Base-by-base conservation (phyloP, 2,888 invertebrate genomes). In the Dexiosoma caninum region DNA sequence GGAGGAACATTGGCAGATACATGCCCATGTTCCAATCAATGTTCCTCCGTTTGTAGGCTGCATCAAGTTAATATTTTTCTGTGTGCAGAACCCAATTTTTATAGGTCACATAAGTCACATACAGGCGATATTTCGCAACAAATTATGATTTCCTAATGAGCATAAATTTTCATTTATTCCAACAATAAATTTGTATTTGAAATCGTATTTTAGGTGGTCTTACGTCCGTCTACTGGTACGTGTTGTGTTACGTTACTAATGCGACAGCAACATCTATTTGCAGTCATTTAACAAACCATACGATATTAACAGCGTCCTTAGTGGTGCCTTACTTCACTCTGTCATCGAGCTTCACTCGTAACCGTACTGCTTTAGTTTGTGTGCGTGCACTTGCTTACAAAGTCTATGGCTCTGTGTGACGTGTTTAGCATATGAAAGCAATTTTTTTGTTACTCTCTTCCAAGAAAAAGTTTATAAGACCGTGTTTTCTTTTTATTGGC, bases 381-480 rank as follows among this genome's bases (percentile, higher is more conserved):
- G 46, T 64, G 64, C 51, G 30, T 62, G 46, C 71, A 71, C 51
- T 71, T 64, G 57, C 59, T 64, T 70, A 64, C 37, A 62, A 42
- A 40, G 37, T 30, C 12, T n/a, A n/a, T n/a, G n/a, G n/a, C n/a
- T 12, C 42, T 66, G 42, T 32, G 57, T 60, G 35, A 66, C 72
- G 72, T 72, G 78, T 72, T 78, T 78, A 72, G 78, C 78, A 78
- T 72, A 72, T 27, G 60, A 60, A 59, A 44, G 12, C 1, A 64
- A 35, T 67, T 42, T 55, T 32, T 49, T 51, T 42, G 40, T 51
- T n/a, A 53, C 21, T 40, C 30, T 70, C 30, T 59, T 70, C 70
- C 19, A 57, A 71, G 70, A 70, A 66, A 21, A 32, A 69, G 27
- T 53, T 69, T 44, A 27, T 19, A 51, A 44, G 27, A 21, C 5